These are phyloP conservation scores for Rhaphigaster nebulosa DNA, from an alignment of 2,888 invertebrate genomes.

Conservation along the genomic window DNA sequence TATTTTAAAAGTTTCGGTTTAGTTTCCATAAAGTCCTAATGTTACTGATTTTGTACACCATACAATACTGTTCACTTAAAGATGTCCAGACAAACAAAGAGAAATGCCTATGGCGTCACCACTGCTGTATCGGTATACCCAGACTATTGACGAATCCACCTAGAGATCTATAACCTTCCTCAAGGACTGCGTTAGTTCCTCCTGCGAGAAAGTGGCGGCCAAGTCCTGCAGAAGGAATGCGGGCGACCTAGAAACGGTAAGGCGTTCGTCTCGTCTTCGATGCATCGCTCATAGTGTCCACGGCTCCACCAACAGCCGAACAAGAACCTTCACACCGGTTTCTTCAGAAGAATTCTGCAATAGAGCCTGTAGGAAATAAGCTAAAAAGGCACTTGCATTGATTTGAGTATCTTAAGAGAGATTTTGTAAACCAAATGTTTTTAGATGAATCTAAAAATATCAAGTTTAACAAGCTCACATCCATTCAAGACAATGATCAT, in stretches of 20 bases:
- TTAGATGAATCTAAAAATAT: too few species aligned
- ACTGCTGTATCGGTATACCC: not conserved
- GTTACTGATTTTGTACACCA: too few species aligned
- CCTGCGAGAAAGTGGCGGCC: constrained; percentile 36
- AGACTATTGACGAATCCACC: not conserved
- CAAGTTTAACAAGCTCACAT: too few species aligned
- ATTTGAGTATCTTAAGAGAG: too few species aligned
- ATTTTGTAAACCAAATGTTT: too few species aligned
- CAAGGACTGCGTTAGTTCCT: constrained; percentile 20
- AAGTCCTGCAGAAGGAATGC: constrained; percentile 16
- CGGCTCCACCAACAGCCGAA: not conserved
- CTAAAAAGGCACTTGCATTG: too few species aligned
- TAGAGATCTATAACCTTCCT: constrained; percentile 31
- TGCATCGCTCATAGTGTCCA: not conserved
- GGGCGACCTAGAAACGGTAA: constrained; percentile 40
- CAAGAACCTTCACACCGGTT: too few species aligned
- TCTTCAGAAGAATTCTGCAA: not conserved
- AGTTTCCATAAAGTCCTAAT: too few species aligned
- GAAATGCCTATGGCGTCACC: not conserved
- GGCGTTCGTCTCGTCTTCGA: not conserved
- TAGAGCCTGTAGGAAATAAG: not conserved
- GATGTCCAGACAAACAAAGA: not conserved
- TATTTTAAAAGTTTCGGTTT: too few species aligned
- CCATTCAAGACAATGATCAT: too few species aligned
- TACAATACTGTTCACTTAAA: not conserved